A percentile compares a stretch with the other conserved stretches of the same genome.
Conservation (phyloP, 2,888 invertebrate species). For the Coenonympha arcania region DNA sequence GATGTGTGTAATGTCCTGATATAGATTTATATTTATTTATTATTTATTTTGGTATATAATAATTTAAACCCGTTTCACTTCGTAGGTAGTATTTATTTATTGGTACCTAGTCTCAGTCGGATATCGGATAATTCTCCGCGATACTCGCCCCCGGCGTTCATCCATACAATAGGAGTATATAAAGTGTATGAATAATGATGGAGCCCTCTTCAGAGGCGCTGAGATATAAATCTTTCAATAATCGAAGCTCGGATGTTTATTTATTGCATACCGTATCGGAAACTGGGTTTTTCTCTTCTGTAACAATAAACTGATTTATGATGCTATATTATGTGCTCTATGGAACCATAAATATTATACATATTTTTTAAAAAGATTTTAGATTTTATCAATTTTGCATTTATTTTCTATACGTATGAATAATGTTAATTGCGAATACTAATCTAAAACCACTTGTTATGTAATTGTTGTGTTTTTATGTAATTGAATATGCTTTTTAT, state of each 20-base stretch:
- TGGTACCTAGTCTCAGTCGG: background rate
- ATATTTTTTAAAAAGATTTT: background rate
- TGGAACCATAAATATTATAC: conserved; percentile 12
- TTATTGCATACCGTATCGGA: conserved; percentile 57
- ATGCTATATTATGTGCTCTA: conserved; percentile 26
- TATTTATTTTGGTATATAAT: too few species aligned
- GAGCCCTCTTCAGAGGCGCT: conserved; percentile 49
- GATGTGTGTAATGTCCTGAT: too few species aligned
- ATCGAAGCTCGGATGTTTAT: conserved; percentile 66
- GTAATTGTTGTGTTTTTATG: too few species aligned
- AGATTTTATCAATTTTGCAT: background rate
- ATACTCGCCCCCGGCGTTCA: conserved; percentile 32
- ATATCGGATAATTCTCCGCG: background rate
- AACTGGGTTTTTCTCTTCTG: conserved; percentile 43
- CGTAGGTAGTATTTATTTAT: background rate
- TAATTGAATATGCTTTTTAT: too few species aligned
- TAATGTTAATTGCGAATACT: too few species aligned
- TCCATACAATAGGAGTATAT: conserved; percentile 53
- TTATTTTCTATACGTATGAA: too few species aligned
- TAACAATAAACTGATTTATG: conserved; percentile 65
- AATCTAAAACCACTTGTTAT: too few species aligned
- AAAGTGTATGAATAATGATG: conserved; percentile 67
- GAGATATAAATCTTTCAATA: conserved; percentile 69
- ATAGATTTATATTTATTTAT: too few species aligned
- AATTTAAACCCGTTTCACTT: too few species aligned